Base-by-base conservation (phyloP, 1,140 invertebrate genomes). In the Drosophila albomicans region DNA sequence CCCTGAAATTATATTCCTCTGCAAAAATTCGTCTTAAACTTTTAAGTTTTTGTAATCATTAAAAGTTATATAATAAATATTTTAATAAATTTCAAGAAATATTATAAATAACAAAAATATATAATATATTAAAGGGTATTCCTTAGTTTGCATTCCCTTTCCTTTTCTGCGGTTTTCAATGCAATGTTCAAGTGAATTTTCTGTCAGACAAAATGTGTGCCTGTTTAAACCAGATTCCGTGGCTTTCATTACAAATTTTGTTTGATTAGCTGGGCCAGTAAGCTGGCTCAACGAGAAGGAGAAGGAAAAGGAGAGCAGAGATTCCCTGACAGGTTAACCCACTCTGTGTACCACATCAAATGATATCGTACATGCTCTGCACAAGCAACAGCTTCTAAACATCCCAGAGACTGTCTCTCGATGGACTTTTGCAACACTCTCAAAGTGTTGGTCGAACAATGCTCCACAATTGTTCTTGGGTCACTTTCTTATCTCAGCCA, bases 161-260 rank as follows among this genome's bases (percentile, higher is more conserved):
- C 6, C n/a, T 10, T 5, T 2, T 32, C 25, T 5, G 15, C 0
- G 16, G 25, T 13, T 45, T 56, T 68, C 46, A 15, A 73, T 30
- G 28, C 6, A 48, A 52, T 62, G 54, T 48, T 32, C 48, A 68
- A 61, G 65, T 69, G 57, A 49, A 46, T 69, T 69, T 48, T 61
- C 57, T 35, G 57, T 38, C 69, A 48, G 38, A 28, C 51, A 15
- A 45, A 43, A 30, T 54, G 48, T 65, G 63, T 56, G 65, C 16
- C 64, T 56, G 32, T 51, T 38, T 54, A 74, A 74, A 74, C 71
- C 71, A 74, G 71, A 62, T 74, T 61, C 65, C 45, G 65, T 32
- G 35, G 65, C 65, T 69, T 61, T 62, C 71, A 74, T 74, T 74
- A 69, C 71, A 62, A 46, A 74, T 74, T 69, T 62, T 54, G 41